These are phyloP conservation scores for Sarcophaga carnaria DNA, from an alignment of 2,888 invertebrate genomes.

Conservation along the genomic window DNA sequence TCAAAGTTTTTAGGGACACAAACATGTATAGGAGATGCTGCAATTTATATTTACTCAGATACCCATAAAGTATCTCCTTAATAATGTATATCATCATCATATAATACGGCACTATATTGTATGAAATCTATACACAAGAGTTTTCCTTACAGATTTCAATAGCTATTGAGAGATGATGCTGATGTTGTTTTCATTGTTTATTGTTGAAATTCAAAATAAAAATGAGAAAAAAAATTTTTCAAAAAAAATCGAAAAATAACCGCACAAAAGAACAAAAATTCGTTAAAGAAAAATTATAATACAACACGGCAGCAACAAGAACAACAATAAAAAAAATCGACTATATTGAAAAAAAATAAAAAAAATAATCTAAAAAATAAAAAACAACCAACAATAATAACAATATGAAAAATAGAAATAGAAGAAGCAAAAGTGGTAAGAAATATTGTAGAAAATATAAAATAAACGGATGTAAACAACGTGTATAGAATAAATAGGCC, in stretches of 20 bases:
- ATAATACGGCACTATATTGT: not conserved
- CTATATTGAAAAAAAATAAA: not conserved
- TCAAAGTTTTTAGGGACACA: no score
- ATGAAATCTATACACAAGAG: not conserved
- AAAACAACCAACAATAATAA: not conserved
- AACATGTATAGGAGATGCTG: no score
- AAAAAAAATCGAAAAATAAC: not conserved
- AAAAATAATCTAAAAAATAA: not conserved
- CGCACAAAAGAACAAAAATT: no score
- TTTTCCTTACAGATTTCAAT: not conserved
- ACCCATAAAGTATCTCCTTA: not conserved
- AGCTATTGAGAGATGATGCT: constrained; percentile 28
- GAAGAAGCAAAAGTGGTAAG: constrained; percentile 29
- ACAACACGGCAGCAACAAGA: not conserved
- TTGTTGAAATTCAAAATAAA: constrained; percentile 4
- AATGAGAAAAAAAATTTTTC: not conserved
- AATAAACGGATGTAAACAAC: constrained; percentile 56
- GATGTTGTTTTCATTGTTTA: constrained; percentile 14
- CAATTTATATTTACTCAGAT: no score
- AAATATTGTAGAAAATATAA: constrained; percentile 43
- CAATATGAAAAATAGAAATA: not conserved
- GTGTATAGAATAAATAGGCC: constrained; percentile 62
- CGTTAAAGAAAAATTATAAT: not conserved
- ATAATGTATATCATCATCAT: not conserved
- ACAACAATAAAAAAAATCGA: not conserved